phyloP scores from a whole-genome alignment of 1,140 invertebrate species.

The Hypsibius dujardini region DNA sequence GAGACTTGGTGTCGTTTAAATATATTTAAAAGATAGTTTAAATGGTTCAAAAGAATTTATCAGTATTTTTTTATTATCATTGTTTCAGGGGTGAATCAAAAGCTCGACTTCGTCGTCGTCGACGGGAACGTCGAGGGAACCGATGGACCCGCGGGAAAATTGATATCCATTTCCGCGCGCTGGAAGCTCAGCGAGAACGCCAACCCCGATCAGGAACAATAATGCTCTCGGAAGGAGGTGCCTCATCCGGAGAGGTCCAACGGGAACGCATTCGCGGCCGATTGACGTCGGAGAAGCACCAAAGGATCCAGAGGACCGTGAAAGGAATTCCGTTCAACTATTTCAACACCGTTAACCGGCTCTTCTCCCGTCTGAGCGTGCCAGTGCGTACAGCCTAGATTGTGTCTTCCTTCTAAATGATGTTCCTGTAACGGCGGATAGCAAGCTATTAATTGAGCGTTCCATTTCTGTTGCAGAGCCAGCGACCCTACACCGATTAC shows the following conservation, averaged over 20 bases:
- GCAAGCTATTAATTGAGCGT: no score
- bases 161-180: background rate
- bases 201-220: background rate
- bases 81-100: background rate
- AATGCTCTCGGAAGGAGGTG: background rate
- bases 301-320: background rate
- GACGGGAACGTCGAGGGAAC: background rate
- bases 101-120: background rate
- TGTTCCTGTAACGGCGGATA: no score
- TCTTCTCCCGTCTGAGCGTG: background rate
- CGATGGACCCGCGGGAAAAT: background rate
- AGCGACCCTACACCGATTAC: background rate
- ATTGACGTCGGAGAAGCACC: background rate
- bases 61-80: no score
- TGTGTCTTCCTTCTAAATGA: no score
- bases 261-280: no score
- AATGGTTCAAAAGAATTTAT: no score
- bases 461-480: background rate
- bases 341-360: background rate
- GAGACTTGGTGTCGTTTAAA: no score
- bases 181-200: background rate
- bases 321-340: background rate
- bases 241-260: no score
- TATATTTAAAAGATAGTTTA: no score
- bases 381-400: background rate